These are phyloP conservation scores for Dolichotis patagonum DNA, from an alignment of 2,113 vertebrate genomes.

Conservation along the genomic window DNA sequence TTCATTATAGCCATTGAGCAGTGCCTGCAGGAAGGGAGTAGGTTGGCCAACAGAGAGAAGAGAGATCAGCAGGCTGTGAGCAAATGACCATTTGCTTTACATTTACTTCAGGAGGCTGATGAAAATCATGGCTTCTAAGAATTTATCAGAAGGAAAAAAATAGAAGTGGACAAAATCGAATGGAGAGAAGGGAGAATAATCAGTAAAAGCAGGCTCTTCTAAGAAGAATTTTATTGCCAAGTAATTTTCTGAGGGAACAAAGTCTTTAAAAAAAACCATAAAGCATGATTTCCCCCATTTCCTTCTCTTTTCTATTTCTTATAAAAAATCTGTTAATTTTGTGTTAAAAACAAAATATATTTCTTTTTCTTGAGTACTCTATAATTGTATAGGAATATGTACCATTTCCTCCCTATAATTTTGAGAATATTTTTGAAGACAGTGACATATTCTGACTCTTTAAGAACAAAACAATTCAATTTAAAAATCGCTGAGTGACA, in stretches of 20 bases:
- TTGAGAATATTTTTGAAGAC: slow-evolving; percentile 74
- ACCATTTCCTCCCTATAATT: slow-evolving; percentile 65
- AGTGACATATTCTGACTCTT: slow-evolving; percentile 75
- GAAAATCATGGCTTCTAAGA: background rate
- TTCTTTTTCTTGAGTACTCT: slow-evolving; percentile 60
- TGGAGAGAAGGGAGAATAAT: slow-evolving; percentile 26
- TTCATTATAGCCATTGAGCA: background rate
- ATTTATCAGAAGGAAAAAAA: slow-evolving; percentile 13
- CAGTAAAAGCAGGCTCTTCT: background rate
- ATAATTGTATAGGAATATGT: slow-evolving; percentile 67
- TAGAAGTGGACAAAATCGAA: background rate
- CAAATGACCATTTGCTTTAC: too few relatives aligned
- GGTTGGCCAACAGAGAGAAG: background rate
- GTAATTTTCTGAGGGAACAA: background rate
- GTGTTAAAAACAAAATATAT: slow-evolving; percentile 53
- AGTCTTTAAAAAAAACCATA: slow-evolving; percentile 10
- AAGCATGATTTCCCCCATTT: slow-evolving; percentile 27
- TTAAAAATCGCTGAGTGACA: slow-evolving; percentile 77
- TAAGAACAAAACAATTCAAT: slow-evolving; percentile 78
- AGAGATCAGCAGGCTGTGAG: background rate
- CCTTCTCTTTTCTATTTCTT: background rate
- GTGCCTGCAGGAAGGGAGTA: background rate
- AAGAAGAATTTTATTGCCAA: slow-evolving; percentile 44
- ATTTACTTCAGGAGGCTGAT: background rate
- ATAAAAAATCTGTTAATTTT: slow-evolving; percentile 42